Percentiles rank a stretch among this genome's conserved stretches.
phyloP scores from a whole-genome alignment of 2,888 invertebrate species.

The Xanthostigma xanthostigma region DNA sequence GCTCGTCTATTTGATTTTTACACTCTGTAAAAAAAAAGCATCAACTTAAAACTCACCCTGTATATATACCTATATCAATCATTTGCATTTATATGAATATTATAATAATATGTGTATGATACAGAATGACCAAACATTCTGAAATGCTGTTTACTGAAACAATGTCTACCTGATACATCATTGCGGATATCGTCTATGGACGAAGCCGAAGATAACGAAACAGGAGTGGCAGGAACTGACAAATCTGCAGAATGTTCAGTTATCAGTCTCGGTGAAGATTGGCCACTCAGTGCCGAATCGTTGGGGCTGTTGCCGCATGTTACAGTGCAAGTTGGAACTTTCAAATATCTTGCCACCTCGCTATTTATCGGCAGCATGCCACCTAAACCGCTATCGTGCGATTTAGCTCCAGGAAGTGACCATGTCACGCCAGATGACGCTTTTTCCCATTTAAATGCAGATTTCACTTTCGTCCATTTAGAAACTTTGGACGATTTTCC shows the following conservation, averaged over 20 bases:
- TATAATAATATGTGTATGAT: too few relatives aligned
- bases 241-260: slow-evolving; percentile 27
- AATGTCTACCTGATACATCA: slow-evolving; percentile 15
- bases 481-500: slow-evolving; percentile 46
- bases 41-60: too few relatives aligned
- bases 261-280: slow-evolving; percentile 26
- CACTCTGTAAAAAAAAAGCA: too few relatives aligned
- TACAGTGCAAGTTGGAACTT: slow-evolving; percentile 32
- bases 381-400: slow-evolving; percentile 29
- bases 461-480: slow-evolving; percentile 82
- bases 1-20: too few relatives aligned
- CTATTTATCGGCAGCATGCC: slow-evolving; percentile 30
- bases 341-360: slow-evolving; percentile 35
- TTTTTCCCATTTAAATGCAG: slow-evolving; percentile 76
- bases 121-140: too few relatives aligned
- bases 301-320: slow-evolving; percentile 33
- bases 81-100: too few relatives aligned
- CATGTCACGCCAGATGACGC: slow-evolving; percentile 31
- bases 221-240: slow-evolving; percentile 42
- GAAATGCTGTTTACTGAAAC: too few relatives aligned
- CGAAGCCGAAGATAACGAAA: slow-evolving; percentile 55
- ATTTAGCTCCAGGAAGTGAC: slow-evolving; percentile 23
- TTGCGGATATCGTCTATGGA: slow-evolving; percentile 48
- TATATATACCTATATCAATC: too few relatives aligned
- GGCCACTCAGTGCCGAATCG: slow-evolving; percentile 32